Evolutionary conservation across 2,113 vertebrate species (phyloP), one percentile per base, ranked within the genome.

Genomic region (Zosterops japonicus): DNA sequence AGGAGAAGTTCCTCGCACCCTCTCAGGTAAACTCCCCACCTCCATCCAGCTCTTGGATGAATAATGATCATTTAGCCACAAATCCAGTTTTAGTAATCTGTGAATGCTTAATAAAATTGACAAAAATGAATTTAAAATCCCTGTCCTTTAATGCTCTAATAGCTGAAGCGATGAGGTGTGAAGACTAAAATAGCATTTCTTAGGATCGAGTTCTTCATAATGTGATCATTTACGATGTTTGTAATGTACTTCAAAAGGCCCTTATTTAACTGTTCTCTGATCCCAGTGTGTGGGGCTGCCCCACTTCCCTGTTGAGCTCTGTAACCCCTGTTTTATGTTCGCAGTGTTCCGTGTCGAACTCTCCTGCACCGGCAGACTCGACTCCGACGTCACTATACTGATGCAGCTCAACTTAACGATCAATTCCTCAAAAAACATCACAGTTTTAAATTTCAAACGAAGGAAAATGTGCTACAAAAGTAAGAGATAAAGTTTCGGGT

Each of bases 391-490:
- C 67, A 98, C 98, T 86, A 96, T 99, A 87, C 98, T 99, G 5
- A 98, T 99, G 98, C 99, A 99, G 97, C 99, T 99, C 96, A 99
- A 99, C 96, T 98, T 99, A 95, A 99, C 99, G 83, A 96, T 98
- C 56, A 98, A 98, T 82, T 98, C 98, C 55, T 97, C 98, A 52
- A 99, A 99, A 98, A 99, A 99, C 98, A 99, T 99, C 97, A 99
- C 99, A 99, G 98, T 99, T 93, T 98, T 99, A 90, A 99, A 99
- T 98, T 99, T 99, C 98, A 99, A 99, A 97, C 98, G 99, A 94
- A 99, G 99, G 99, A 99, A 99, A 99, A 99, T 99, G 98, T 99
- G 99, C 98, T 99, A 99, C 95, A 99, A 98, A 98, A 98, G 99
- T 99, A 98, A 98, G 98, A 47, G 47, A 72, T 78, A 4, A 46